These are phyloP conservation scores for Grammatotria lemairii DNA, from an alignment of 2,113 vertebrate species.

Conservation along the genomic window DNA sequence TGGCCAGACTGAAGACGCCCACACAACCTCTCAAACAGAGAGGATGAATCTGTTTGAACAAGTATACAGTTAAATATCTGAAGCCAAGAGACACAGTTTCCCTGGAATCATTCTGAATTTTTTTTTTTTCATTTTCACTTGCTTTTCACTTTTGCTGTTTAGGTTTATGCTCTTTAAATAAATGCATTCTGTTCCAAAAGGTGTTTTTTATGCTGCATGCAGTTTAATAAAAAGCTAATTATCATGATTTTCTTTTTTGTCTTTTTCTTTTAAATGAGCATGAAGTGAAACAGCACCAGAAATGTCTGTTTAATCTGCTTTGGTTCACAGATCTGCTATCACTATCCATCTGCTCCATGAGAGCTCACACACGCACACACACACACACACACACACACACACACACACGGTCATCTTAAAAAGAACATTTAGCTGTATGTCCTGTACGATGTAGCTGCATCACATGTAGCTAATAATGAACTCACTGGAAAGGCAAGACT, in stretches of 20 bases:
- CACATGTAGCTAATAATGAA: not conserved
- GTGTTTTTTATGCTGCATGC: not conserved
- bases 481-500: not conserved
- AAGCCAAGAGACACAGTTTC: not conserved
- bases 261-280: not conserved
- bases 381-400: not conserved
- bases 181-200: not conserved
- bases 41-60: not conserved
- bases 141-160: not conserved
- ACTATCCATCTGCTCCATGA: slow-evolving; percentile 27
- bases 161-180: not conserved
- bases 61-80: not conserved
- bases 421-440: not conserved
- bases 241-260: not conserved
- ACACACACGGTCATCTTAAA: not conserved
- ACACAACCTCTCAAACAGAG: not conserved
- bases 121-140: not conserved
- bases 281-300: not conserved
- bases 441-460: not conserved
- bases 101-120: not conserved
- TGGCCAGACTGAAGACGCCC: not conserved
- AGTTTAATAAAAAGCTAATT: not conserved
- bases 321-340: slow-evolving; percentile 25
- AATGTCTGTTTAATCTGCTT: slow-evolving; percentile 15
- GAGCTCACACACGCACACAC: not conserved